phyloP scores from a whole-genome alignment of 1,140 invertebrate species.

The Bacillus rossius region DNA sequence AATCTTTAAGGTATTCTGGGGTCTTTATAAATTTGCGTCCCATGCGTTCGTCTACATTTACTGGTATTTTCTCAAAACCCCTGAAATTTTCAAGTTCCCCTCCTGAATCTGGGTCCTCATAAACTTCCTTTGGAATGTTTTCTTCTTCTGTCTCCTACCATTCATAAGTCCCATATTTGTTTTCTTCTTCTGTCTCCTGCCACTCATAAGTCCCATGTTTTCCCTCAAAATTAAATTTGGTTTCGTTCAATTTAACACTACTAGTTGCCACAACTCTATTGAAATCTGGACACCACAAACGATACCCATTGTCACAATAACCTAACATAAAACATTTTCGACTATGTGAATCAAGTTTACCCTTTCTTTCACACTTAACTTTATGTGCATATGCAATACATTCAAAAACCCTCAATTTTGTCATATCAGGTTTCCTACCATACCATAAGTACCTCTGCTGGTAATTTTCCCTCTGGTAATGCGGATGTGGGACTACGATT shows the following conservation, averaged over 20 bases:
- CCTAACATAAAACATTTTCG: constrained; percentile 1
- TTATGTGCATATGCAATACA: background rate
- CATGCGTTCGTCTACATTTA: background rate
- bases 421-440: background rate
- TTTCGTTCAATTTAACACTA: background rate
- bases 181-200: background rate
- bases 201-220: background rate
- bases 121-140: background rate
- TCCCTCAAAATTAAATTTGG: background rate
- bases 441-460: background rate
- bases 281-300: background rate
- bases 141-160: background rate
- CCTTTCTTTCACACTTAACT: background rate
- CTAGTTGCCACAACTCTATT: background rate
- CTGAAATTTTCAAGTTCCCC: background rate
- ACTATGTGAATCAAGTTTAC: background rate
- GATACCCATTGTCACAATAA: background rate
- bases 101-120: background rate
- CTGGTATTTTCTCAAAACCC: background rate
- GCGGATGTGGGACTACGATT: constrained; percentile 32
- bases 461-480: background rate
- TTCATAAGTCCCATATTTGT: background rate
- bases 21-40: background rate
- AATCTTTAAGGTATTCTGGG: background rate
- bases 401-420: background rate